Evolutionary conservation across 2,797 vertebrate species (phyloP).

Genomic region (Falco columbarius): DNA sequence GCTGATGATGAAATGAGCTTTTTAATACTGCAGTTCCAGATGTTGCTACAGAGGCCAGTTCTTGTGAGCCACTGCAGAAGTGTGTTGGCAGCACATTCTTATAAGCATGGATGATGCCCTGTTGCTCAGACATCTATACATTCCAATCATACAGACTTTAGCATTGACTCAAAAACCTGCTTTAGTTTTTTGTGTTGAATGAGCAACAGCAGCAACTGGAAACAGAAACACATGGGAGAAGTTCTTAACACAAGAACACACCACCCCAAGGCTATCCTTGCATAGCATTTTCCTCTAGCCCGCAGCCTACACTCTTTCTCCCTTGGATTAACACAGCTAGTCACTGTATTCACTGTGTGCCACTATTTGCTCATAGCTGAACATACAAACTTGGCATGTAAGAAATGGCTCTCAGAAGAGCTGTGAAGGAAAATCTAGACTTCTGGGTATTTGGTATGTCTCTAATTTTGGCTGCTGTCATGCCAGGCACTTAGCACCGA

Average conservation of each 20-base stretch:
- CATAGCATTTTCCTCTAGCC: background rate
- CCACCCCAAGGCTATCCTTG: background rate
- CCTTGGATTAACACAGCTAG: background rate
- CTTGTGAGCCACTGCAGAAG: background rate
- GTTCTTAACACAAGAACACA: background rate
- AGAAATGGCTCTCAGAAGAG: background rate
- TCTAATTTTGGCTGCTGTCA: slow-evolving; percentile 57
- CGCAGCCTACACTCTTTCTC: background rate
- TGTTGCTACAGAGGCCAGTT: background rate
- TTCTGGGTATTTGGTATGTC: background rate
- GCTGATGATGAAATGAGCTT: background rate
- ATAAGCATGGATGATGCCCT: background rate
- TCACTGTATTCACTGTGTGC: background rate
- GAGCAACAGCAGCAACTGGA: background rate
- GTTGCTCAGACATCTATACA: background rate
- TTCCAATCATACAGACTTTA: background rate
- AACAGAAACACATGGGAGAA: background rate
- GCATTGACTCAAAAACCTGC: background rate
- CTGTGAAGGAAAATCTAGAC: background rate
- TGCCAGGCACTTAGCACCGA: slow-evolving; percentile 18
- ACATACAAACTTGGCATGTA: background rate
- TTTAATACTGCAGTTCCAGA: background rate
- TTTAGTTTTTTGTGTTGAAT: background rate
- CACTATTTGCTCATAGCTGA: background rate
- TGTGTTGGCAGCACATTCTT: background rate